Evolutionary conservation across 2,888 invertebrate species (phyloP).

Genomic region (Agonopterix arenella): DNA sequence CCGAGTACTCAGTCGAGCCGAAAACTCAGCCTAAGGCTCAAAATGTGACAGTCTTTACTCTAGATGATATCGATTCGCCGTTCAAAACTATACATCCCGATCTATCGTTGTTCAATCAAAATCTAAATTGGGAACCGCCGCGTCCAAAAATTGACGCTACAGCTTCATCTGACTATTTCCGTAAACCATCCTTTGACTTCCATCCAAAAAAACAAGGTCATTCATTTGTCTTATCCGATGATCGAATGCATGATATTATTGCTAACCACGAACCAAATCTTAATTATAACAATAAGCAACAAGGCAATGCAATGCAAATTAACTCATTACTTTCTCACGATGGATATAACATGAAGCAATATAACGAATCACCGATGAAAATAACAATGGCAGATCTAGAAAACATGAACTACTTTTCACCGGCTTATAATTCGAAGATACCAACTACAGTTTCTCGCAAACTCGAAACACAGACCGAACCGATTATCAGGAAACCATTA

Average conservation of each 20-base stretch:
- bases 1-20: slow-evolving; percentile 11
- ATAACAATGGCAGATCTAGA: slow-evolving; percentile 31
- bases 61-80: slow-evolving; percentile 31
- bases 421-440: slow-evolving; percentile 26
- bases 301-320: slow-evolving; percentile 9
- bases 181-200: too few relatives aligned
- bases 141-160: too few relatives aligned
- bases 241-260: slow-evolving; percentile 25
- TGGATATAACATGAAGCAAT: slow-evolving; percentile 16
- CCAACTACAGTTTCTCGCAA: slow-evolving; percentile 1
- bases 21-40: slow-evolving; percentile 7
- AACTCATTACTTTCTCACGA: slow-evolving; percentile 19
- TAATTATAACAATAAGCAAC: slow-evolving; percentile 1
- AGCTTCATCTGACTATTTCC: too few relatives aligned
- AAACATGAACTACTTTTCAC: slow-evolving; percentile 38
- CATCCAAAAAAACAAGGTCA: too few relatives aligned
- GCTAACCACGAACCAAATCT: slow-evolving; percentile 4
- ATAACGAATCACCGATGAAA: slow-evolving; percentile 29
- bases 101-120: too few relatives aligned
- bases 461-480: not conserved
- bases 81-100: slow-evolving; percentile 34
- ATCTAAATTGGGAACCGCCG: too few relatives aligned
- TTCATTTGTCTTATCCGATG: slow-evolving; percentile 20
- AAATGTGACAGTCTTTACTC: slow-evolving; percentile 43
- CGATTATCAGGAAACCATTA: slow-evolving; percentile 6